Base-by-base conservation (phyloP, 1,140 invertebrate species). In the Pachyrhynchus sulphureomaculatus region DNA sequence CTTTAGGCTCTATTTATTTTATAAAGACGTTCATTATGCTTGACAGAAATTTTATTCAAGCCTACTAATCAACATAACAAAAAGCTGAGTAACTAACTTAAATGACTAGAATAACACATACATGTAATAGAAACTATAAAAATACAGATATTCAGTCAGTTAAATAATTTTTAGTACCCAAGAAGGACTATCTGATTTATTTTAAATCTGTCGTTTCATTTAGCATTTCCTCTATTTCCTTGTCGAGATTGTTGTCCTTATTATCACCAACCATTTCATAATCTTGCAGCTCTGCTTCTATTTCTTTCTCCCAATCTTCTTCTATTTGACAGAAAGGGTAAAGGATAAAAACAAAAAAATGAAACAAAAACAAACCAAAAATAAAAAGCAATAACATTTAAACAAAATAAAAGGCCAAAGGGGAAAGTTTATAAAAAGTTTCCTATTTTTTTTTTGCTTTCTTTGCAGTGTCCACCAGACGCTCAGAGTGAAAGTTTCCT, bases 301-400 rank as follows among this genome's bases (percentile, higher is more conserved):
- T 80, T 79, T 95, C 93, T 72, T 90, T 89, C 81, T 95, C 92
- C 91, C 92, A 94, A 81, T 94, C 90, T 80, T 93, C 90, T 83
- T 92, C 88, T 86, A 69, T 52, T 37, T 44, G 62, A 66, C 32
- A 55, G 47, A 67, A 64, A 69, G 60, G 59, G 69, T 54, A 48
- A 67, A 66, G 70, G 65, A 65, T 66, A 57, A 70, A 69, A 66
- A 67, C 48, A 67, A 70, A 63, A 54, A 66, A 67, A 65, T 34
- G 66, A 58, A 67, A 67, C 36, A 64, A 65, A 68, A 68, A 58
- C 49, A 64, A 52, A 63, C 61, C 64, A 59, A 47, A 20, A 66
- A 65, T 60, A 24, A 58, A 63, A 54, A 34, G 42, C 42, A 64
- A 36, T 56, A 15, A 10, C 34, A 37, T 17, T 4, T 5, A 4